A percentile compares a stretch with the other conserved stretches of the same genome.
phyloP scores from a whole-genome alignment of 2,113 vertebrate genomes.

The Glareola pratincola region DNA sequence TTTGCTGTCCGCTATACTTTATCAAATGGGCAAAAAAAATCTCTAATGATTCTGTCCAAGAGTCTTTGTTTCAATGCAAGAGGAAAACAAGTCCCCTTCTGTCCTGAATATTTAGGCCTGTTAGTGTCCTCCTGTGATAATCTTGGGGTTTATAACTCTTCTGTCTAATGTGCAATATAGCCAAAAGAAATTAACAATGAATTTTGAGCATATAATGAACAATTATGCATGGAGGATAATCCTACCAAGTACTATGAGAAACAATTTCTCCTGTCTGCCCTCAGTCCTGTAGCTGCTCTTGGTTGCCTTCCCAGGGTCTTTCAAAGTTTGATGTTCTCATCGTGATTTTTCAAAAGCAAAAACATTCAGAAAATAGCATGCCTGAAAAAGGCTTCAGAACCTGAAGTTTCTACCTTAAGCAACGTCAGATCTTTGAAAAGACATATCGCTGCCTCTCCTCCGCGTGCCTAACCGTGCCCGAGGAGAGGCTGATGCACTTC shows the following conservation, averaged over 20 bases:
- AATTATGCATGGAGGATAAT: conserved; percentile 57
- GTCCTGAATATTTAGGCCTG: conserved; percentile 3
- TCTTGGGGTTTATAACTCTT: conserved; percentile 28
- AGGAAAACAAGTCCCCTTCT: conserved; percentile 40
- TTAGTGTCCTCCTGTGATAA: conserved; percentile 19
- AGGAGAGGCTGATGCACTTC: conserved; percentile 10
- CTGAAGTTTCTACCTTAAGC: background rate
- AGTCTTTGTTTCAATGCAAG: conserved; percentile 15
- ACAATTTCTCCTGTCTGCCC: background rate
- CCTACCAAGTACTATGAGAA: background rate
- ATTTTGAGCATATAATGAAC: conserved; percentile 43
- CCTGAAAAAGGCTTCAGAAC: background rate
- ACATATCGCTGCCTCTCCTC: background rate
- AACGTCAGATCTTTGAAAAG: background rate
- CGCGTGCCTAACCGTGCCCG: background rate
- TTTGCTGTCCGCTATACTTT: conserved; percentile 7
- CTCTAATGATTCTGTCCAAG: background rate
- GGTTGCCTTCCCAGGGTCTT: background rate
- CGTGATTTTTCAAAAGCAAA: background rate
- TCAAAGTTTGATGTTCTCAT: background rate
- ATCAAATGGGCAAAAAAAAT: background rate
- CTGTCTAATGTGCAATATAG: conserved; percentile 5
- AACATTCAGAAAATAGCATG: background rate
- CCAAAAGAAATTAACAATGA: conserved; percentile 37
- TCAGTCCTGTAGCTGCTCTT: background rate